Evolutionary conservation across 2,888 invertebrate species (phyloP), one percentile per base, ranked within the genome.

Genomic region (Merodon equestris): DNA sequence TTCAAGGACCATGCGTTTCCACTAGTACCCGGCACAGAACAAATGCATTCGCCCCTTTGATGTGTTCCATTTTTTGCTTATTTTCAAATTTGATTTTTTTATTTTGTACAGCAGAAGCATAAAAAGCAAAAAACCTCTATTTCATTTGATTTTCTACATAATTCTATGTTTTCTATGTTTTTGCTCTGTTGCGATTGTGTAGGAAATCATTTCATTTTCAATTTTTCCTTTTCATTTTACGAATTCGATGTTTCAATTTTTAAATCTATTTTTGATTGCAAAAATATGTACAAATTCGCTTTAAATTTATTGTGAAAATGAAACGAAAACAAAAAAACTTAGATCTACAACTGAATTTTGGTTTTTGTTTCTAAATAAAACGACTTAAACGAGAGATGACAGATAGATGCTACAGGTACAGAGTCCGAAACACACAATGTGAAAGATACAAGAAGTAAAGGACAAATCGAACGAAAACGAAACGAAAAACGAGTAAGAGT

Each of bases 281-380:
- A 54, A 27, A 2, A 76, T 76, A 40, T 70, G 71, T 66, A 75
- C 71, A 56, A 61, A 57, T 66, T 77, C 15, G 27, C 70, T 66
- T 44, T 45, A 38, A 17, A 42, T 76, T 50, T 44, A 45, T 48
- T 76, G 63, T 71, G 81, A 77, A 76, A 76, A 85, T 3, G 83
- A 84, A 86, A 83, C 84, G 82, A 85, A 85, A 83, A 84, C 85
- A 85, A 86, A 83, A 58, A 85, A 83, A 82, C 81, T 83, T 63
- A 84, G 60, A 82, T 77, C 82, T 76, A 77, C 38, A 75, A 4
- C 7, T 27, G 66, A 53, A 57, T 51, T 27, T 48, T 48, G 17
- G 42, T 54, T 53, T 54, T 48, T 47, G 9, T 64, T 57, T 61
- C 13, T 40, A 1, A 19, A 42, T 19, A 12, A 15, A 36, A 36